These are phyloP conservation scores for Numida meleagris DNA, from an alignment of 2,113 vertebrate genomes.

Conservation along the genomic window DNA sequence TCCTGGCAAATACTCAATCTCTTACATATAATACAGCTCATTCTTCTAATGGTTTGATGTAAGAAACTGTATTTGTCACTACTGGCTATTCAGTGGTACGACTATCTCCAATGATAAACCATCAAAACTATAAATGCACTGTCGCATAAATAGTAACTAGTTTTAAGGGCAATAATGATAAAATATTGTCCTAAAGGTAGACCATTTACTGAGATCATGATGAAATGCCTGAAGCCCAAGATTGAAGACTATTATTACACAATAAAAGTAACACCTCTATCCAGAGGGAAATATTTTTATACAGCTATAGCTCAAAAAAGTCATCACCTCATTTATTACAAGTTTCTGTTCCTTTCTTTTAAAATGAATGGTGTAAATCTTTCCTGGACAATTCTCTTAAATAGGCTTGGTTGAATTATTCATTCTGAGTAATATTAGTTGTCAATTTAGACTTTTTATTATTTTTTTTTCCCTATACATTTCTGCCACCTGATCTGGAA, in stretches of 20 bases:
- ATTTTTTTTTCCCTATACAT: not conserved
- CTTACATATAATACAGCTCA: not conserved
- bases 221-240: slow-evolving; percentile 45
- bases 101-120: slow-evolving; percentile 12
- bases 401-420: slow-evolving; percentile 21
- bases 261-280: slow-evolving; percentile 57
- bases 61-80: not conserved
- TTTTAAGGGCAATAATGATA: slow-evolving; percentile 57
- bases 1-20: not conserved
- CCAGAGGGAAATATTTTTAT: slow-evolving; percentile 51
- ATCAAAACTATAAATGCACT: slow-evolving; percentile 42
- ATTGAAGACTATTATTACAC: slow-evolving; percentile 39
- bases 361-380: slow-evolving; percentile 35
- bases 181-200: slow-evolving; percentile 57
- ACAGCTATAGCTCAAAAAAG: slow-evolving; percentile 43
- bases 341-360: slow-evolving; percentile 33
- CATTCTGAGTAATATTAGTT: slow-evolving; percentile 39
- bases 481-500: not conserved
- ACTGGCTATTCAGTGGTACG: not conserved
- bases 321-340: slow-evolving; percentile 38
- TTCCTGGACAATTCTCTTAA: slow-evolving; percentile 10
- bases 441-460: not conserved
- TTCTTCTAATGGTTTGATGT: not conserved
- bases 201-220: slow-evolving; percentile 38
- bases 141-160: slow-evolving; percentile 58